Evolutionary conservation across 2,113 vertebrate genomes (phyloP), one percentile per base, ranked within the genome.

Genomic region (Thamnophis sirtalis): DNA sequence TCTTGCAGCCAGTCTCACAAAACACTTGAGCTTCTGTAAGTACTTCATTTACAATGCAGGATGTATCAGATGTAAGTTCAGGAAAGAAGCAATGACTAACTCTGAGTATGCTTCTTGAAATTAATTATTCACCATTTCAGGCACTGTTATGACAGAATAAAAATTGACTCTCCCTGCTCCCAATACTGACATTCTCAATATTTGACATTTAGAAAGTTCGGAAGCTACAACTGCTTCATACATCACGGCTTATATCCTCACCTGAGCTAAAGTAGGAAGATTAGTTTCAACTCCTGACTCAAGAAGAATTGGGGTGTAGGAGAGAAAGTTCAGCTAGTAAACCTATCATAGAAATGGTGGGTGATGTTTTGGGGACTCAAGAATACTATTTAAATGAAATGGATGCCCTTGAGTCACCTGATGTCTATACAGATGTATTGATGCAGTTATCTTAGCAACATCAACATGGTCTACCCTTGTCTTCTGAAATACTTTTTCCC

Each of bases 21-120:
- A 3, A 0, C 24, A 0, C 0, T 49, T 91, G 7, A 43, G 73
- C 0, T 17, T 22, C 0, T 24, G 9, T 0, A 48, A 86, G 0
- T 10, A 89, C 49, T 84, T 89, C 5, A 26, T 89, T 63, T 28
- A 58, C 49, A 51, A 84, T 48, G 26, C 43, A 43, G 10, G 56
- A 86, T 54, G 43, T 63, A 56, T 38, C 85, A 84, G 85, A 9
- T 86, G 50, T 55, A n/a, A 33, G 38, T 80, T 84, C 73, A 80
- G 7, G 73, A 22, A 80, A 80, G 73, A 80, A 21, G 73, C 73
- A 21, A 80, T 80, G 73, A 80, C 73, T 80, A 80, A 22, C 17
- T 43, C 33, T 21, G n/a, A 51, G 21, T n/a, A 50, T 54, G 48
- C 3, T 84, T 80, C 91, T 88, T 48, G 17, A 38, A 88, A 19